These are phyloP conservation scores for Hecatera dysodea DNA, from an alignment of 2,888 invertebrate genomes.

Conservation along the genomic window DNA sequence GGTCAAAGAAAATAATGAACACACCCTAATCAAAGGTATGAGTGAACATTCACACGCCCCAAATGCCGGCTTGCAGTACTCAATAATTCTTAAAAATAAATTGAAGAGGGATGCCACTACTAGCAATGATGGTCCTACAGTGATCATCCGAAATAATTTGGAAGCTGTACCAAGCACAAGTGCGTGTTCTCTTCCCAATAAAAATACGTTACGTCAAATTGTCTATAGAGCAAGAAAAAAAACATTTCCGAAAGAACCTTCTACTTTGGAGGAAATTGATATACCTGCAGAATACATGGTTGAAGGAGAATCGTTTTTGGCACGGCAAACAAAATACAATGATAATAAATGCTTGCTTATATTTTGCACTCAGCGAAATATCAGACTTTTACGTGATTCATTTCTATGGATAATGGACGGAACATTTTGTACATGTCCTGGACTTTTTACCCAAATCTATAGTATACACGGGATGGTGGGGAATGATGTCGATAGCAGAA, in stretches of 20 bases:
- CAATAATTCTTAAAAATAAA: conserved; percentile 43
- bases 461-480: conserved; percentile 38
- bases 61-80: conserved; percentile 36
- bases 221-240: conserved; percentile 29
- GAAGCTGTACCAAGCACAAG: conserved; percentile 45
- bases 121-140: conserved; percentile 33
- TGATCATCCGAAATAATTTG: conserved; percentile 43
- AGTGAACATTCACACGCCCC: conserved; percentile 43
- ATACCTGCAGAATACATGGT: conserved; percentile 39
- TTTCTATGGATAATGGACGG: conserved; percentile 42
- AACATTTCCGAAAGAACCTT: conserved; percentile 36
- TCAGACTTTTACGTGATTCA: conserved; percentile 31
- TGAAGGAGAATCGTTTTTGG: conserved; percentile 31
- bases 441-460: conserved; percentile 40
- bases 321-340: conserved; percentile 19
- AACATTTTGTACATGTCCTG: conserved; percentile 37
- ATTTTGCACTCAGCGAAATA: conserved; percentile 37
- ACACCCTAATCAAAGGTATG: conserved; percentile 42
- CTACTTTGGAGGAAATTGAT: conserved; percentile 38
- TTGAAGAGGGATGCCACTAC: conserved; percentile 38
- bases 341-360: conserved; percentile 22
- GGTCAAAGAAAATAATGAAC: conserved; percentile 35
- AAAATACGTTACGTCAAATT: no score
- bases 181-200: conserved; percentile 29
- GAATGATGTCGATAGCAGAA: conserved; percentile 24